Evolutionary conservation across 1,140 invertebrate genomes (phyloP).

Genomic region (Cyrtorhinus lividipennis): DNA sequence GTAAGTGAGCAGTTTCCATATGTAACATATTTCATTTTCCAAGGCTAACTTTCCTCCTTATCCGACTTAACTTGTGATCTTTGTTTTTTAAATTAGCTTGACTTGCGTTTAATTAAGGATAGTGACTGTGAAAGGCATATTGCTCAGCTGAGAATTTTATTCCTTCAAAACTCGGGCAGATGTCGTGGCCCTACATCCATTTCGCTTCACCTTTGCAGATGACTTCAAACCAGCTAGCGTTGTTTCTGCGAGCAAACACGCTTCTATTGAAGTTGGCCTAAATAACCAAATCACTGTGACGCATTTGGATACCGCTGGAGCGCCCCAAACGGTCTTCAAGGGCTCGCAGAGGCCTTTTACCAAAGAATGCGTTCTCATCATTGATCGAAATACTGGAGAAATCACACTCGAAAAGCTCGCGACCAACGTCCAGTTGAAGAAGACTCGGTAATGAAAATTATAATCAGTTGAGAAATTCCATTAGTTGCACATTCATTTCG

Average conservation of each 20-base stretch:
- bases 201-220: conserved; percentile 59
- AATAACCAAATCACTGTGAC: conserved; percentile 84
- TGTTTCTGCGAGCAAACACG: conserved; percentile 69
- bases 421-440: conserved; percentile 85
- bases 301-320: conserved; percentile 72
- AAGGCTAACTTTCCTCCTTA: background rate
- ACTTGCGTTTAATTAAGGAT: too few relatives aligned
- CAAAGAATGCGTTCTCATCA: conserved; percentile 90
- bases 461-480: too few relatives aligned
- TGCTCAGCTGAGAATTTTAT: too few relatives aligned
- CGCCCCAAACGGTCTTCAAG: conserved; percentile 82
- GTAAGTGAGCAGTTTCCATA: conserved; percentile 42
- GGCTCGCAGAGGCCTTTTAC: conserved; percentile 77
- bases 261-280: conserved; percentile 70
- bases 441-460: conserved; percentile 64
- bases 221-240: conserved; percentile 96
- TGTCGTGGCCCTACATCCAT: background rate
- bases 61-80: too few relatives aligned
- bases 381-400: conserved; percentile 79
- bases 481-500: too few relatives aligned
- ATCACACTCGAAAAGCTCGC: conserved; percentile 82
- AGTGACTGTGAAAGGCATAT: too few relatives aligned
- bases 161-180: too few relatives aligned
- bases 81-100: too few relatives aligned
- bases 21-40: conserved; percentile 14